Evolutionary conservation across 2,888 invertebrate genomes (phyloP), one percentile per base, ranked within the genome.

Genomic region (Machimus rusticus): DNA sequence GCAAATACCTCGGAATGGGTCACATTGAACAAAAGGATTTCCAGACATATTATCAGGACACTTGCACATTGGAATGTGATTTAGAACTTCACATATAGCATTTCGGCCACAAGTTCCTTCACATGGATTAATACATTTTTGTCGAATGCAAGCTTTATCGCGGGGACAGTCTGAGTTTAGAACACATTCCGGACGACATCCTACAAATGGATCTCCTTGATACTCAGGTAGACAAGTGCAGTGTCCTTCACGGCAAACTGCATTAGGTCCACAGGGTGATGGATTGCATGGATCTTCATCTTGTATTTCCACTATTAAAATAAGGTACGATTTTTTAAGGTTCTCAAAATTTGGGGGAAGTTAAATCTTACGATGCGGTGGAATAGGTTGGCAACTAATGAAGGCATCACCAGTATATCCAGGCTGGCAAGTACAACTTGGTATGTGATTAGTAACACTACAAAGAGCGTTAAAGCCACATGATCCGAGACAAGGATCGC

Each of bases 121-220:
- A 90, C 97, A 97, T 79, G 97, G 97, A 91, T 97, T 95, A 81
- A 93, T 91, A 91, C 97, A 97, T 92, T 96, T 96, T 91, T 95
- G 96, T 90, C 94, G 93, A 1, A 95, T 93, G 90, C 97, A 97
- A 88, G 96, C 95, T 90, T 94, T 94, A 91, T 95, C 94, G 90
- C 94, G 94, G 34, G 95, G 93, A 92, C 97, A 97, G 90, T 97
- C 97, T 14, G 94, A 93, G 91, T 95, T 97, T 5, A 96, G 93
- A n/a, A 96, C 94, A 92, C 97, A 97, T 92, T 97, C 96, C 5
- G 97, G 97, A 89, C 96, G 94, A 91, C 97, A 97, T 74, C 95
- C 96, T 91, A 95, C 95, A 88, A 94, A 95, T 57, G 97, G 96
- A 92, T 96, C 95, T 43, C 97, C 97, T 88, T 94, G 94, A 91